A percentile compares a stretch with the other conserved stretches of the same genome.
These are phyloP conservation scores for Megalurothrips usitatus DNA, from an alignment of 2,888 invertebrate genomes.

Conservation along the genomic window DNA sequence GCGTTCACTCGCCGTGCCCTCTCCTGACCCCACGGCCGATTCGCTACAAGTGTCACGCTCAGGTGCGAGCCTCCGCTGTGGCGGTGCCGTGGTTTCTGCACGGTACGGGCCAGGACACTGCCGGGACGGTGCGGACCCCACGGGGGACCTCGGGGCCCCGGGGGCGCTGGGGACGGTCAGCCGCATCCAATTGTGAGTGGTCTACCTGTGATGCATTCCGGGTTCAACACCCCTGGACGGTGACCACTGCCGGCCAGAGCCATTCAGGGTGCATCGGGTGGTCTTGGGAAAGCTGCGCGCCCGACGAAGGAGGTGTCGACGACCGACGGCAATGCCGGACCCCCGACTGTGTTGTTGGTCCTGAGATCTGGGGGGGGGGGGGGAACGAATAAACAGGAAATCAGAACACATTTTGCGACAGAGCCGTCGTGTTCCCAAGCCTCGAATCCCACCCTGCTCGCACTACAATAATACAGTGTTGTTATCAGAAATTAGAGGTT, in stretches of 20 bases:
- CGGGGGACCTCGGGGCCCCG: neutral
- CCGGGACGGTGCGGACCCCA: neutral
- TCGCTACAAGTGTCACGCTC: neutral
- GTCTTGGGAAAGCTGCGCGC: neutral
- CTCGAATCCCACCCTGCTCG: too few species aligned
- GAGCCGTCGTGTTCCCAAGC: too few species aligned
- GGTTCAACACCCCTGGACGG: conserved; percentile 1
- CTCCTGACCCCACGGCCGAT: neutral
- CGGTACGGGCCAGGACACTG: too few species aligned
- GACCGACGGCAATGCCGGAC: neutral
- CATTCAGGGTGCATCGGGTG: neutral
- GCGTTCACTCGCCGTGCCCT: too few species aligned
- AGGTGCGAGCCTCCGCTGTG: neutral
- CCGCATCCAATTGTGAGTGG: neutral
- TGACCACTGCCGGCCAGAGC: neutral
- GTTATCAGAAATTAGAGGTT: neutral
- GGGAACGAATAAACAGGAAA: too few species aligned
- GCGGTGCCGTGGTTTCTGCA: neutral
- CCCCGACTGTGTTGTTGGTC: too few species aligned
- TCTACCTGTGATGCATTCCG: conserved; percentile 6
- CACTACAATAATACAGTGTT: neutral
- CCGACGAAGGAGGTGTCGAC: neutral
- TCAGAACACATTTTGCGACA: too few species aligned
- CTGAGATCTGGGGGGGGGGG: too few species aligned
- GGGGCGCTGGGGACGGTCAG: neutral